Evolutionary conservation across 2,888 invertebrate genomes (phyloP).

Genomic region (Hirtodrosophila alboralis): DNA sequence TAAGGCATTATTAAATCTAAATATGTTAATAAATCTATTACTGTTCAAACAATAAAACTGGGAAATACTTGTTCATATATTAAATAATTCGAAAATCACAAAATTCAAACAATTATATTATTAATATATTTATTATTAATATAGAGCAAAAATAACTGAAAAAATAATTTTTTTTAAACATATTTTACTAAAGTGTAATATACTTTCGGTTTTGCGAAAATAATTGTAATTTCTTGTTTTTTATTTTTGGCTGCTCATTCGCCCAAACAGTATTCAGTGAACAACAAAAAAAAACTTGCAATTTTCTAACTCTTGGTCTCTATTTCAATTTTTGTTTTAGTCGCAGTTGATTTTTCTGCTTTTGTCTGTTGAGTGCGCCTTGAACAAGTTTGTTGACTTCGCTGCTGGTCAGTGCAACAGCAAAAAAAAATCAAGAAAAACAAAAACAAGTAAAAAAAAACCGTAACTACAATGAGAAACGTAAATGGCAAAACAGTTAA

Average conservation of each 20-base stretch:
- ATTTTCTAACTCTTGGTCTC: slow-evolving; percentile 32
- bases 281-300: slow-evolving; percentile 23
- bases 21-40: too few species aligned
- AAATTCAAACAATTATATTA: too few species aligned
- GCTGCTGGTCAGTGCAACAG: slow-evolving; percentile 50
- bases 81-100: too few species aligned
- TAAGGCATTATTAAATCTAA: too few species aligned
- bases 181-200: too few species aligned
- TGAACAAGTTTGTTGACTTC: slow-evolving; percentile 74
- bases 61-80: too few species aligned
- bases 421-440: slow-evolving; percentile 19
- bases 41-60: too few species aligned
- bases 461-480: slow-evolving; percentile 1
- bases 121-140: too few species aligned
- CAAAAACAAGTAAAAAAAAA: slow-evolving; percentile 16
- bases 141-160: too few species aligned
- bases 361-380: slow-evolving; percentile 43
- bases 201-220: too few species aligned
- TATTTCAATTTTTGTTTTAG: slow-evolving; percentile 13
- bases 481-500: slow-evolving; percentile 44
- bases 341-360: slow-evolving; percentile 19
- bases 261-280: slow-evolving; percentile 30
- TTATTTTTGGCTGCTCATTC: slow-evolving; percentile 11
- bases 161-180: slow-evolving; percentile 17
- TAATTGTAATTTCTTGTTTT: too few species aligned